Evolutionary conservation across 2,113 vertebrate species (phyloP).

Genomic region (Pseudonaja textilis): DNA sequence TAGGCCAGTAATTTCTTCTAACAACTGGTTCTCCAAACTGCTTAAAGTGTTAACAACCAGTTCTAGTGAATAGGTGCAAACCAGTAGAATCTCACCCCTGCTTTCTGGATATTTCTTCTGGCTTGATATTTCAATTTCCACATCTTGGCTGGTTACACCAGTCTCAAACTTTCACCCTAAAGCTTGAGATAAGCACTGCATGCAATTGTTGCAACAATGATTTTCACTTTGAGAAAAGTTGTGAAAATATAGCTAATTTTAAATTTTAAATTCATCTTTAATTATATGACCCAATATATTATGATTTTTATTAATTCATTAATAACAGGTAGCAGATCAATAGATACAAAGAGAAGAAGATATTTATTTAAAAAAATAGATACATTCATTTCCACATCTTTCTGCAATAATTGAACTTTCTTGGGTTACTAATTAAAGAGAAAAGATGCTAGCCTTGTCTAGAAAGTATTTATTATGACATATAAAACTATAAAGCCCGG

Average conservation of each 20-base stretch:
- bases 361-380: not conserved
- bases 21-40: too few species aligned
- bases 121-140: not conserved
- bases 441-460: constrained; percentile 19
- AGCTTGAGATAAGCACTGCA: not conserved
- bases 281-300: constrained; percentile 46
- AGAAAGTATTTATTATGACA: constrained; percentile 26
- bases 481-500: constrained; percentile 37
- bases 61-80: too few species aligned
- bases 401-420: constrained; percentile 48
- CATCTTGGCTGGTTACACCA: not conserved
- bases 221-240: constrained; percentile 22
- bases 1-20: too few species aligned
- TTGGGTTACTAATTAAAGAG: constrained; percentile 42
- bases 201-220: constrained; percentile 35
- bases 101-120: not conserved
- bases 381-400: constrained; percentile 31
- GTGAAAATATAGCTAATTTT: constrained; percentile 51
- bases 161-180: not conserved
- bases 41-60: too few species aligned
- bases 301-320: constrained; percentile 46
- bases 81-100: too few species aligned
- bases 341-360: not conserved
- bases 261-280: constrained; percentile 22
- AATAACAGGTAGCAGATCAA: constrained; percentile 22